These are phyloP conservation scores for Cryptotis parvus DNA, from an alignment of 2,113 vertebrate genomes.

Conservation along the genomic window DNA sequence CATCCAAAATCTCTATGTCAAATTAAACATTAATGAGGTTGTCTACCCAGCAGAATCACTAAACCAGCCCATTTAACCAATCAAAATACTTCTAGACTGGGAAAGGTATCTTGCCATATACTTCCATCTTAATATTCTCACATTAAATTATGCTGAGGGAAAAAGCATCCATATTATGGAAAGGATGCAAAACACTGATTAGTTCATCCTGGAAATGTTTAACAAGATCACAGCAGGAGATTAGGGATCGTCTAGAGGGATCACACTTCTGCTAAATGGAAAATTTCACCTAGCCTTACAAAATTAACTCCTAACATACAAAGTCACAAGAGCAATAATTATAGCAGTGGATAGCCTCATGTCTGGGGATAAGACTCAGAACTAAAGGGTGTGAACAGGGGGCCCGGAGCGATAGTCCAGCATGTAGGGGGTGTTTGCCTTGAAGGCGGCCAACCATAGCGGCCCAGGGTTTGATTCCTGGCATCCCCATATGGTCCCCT, in stretches of 20 bases:
- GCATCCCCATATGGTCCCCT: no score
- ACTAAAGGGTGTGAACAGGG: no score
- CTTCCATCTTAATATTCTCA: slow-evolving; percentile 40
- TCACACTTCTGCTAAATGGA: slow-evolving; percentile 38
- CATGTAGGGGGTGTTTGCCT: no score
- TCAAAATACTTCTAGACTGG: not conserved
- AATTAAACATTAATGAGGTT: not conserved
- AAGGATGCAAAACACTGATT: slow-evolving; percentile 66
- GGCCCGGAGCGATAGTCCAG: no score
- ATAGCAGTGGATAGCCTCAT: not conserved
- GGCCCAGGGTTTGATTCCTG: no score
- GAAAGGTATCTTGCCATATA: slow-evolving; percentile 6
- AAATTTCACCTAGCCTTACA: slow-evolving; percentile 59
- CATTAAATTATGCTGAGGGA: slow-evolving; percentile 18
- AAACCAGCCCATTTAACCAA: not conserved
- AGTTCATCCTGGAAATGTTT: slow-evolving; percentile 72
- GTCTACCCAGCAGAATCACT: not conserved
- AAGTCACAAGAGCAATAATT: slow-evolving; percentile 11
- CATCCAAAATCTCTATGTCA: not conserved
- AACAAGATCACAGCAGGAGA: slow-evolving; percentile 71
- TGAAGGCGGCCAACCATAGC: no score
- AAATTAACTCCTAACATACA: slow-evolving; percentile 44
- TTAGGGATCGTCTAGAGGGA: slow-evolving; percentile 60
- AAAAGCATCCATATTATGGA: slow-evolving; percentile 57
- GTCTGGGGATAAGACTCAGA: not conserved